phyloP scores from a whole-genome alignment of 2,113 vertebrate genomes.

The Marmota flaviventris region DNA sequence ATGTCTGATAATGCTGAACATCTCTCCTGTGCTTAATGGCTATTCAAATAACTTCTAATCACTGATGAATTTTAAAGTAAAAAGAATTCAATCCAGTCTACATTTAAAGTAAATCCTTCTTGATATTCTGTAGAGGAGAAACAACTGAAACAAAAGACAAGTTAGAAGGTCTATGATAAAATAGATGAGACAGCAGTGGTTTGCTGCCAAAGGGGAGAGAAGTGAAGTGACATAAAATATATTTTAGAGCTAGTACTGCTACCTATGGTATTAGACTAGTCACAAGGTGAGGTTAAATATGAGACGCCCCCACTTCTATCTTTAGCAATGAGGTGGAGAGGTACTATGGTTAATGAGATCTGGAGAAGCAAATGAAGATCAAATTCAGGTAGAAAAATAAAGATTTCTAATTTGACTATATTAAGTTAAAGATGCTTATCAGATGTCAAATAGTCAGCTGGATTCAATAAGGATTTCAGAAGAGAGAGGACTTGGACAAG shows the following conservation, averaged over 20 bases:
- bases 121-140: not conserved
- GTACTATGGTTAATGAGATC: not conserved
- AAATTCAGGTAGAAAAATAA: slow-evolving; percentile 23
- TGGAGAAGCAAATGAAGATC: not conserved
- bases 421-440: not conserved
- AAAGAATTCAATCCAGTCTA: slow-evolving; percentile 23
- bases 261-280: not conserved
- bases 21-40: not conserved
- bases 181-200: not conserved
- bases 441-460: not conserved
- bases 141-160: not conserved
- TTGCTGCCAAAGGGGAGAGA: not conserved
- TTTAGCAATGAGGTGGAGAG: not conserved
- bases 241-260: not conserved
- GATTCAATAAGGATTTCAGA: not conserved
- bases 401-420: not conserved
- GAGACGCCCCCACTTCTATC: not conserved
- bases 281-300: not conserved
- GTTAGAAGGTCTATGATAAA: not conserved
- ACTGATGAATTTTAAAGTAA: not conserved
- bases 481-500: not conserved
- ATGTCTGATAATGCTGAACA: not conserved
- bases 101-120: slow-evolving; percentile 20
- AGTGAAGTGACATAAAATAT: not conserved
- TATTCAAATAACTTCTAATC: slow-evolving; percentile 20